These are phyloP conservation scores for Rhyacichthys aspro DNA, from an alignment of 2,797 vertebrate genomes.

Conservation along the genomic window DNA sequence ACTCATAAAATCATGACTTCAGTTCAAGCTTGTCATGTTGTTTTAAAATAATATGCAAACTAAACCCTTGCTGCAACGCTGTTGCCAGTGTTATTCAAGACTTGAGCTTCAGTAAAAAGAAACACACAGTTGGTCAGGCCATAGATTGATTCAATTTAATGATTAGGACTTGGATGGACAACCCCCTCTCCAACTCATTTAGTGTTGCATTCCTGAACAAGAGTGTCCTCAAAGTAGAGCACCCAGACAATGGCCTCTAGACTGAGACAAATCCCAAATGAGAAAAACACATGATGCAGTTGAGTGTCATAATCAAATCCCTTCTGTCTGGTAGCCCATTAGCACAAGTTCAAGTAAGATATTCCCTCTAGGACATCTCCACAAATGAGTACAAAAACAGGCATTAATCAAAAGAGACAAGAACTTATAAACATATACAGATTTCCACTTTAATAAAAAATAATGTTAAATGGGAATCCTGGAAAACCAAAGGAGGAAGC, in stretches of 20 bases:
- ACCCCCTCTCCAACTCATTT: slow-evolving; percentile 30
- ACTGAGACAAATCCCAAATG: slow-evolving; percentile 59
- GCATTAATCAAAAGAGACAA: slow-evolving; percentile 52
- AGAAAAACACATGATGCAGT: slow-evolving; percentile 58
- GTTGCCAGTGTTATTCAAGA: slow-evolving; percentile 19
- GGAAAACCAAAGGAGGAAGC: slow-evolving; percentile 51
- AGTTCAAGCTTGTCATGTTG: slow-evolving; percentile 17
- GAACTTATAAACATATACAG: slow-evolving; percentile 56
- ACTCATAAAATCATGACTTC: slow-evolving; percentile 21
- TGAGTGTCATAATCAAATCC: slow-evolving; percentile 47
- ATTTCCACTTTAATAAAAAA: slow-evolving; percentile 68
- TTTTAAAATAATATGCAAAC: slow-evolving; percentile 12
- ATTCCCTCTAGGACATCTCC: slow-evolving; percentile 50
- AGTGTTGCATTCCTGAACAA: slow-evolving; percentile 62
- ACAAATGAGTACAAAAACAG: slow-evolving; percentile 67
- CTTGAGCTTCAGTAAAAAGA: slow-evolving; percentile 44
- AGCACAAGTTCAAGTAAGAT: slow-evolving; percentile 69
- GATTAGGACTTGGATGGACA: slow-evolving; percentile 69
- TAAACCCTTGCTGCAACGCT: background rate
- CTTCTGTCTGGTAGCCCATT: slow-evolving; percentile 52
- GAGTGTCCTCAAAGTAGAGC: slow-evolving; percentile 57
- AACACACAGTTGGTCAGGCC: slow-evolving; percentile 57
- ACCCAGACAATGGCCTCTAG: slow-evolving; percentile 57
- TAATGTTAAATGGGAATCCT: slow-evolving; percentile 35
- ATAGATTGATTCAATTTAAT: slow-evolving; percentile 79